Evolutionary conservation across 2,797 vertebrate species (phyloP).

Genomic region (Eremophila alpestris): DNA sequence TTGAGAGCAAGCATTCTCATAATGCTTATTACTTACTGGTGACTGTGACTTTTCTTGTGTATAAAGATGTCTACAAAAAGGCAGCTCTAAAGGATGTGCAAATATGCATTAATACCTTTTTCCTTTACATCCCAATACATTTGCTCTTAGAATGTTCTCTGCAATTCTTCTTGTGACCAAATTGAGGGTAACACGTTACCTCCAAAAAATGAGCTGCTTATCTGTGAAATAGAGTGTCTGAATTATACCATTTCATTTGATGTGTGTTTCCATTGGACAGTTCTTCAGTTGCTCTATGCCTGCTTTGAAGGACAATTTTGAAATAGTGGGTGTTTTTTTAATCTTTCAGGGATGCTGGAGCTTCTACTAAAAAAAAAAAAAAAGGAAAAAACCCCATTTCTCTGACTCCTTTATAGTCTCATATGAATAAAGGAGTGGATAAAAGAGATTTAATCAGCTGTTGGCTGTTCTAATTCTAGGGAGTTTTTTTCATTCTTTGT

Average conservation of each 20-base stretch:
- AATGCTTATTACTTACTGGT: background rate
- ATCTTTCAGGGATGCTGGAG: background rate
- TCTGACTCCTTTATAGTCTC: background rate
- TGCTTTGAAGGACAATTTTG: conserved; percentile 2
- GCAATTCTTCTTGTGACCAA: background rate
- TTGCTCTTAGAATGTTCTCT: background rate
- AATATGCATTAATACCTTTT: background rate
- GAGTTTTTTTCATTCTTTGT: background rate
- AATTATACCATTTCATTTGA: background rate
- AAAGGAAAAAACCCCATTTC: fast-evolving
- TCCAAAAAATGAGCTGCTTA: background rate
- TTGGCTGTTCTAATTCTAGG: background rate
- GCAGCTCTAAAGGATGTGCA: background rate
- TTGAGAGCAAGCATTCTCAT: background rate
- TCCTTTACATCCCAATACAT: background rate
- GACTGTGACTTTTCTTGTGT: background rate
- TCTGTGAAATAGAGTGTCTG: background rate
- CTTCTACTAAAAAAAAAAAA: background rate
- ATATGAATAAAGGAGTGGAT: background rate
- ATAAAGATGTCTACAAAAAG: background rate
- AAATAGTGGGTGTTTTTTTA: background rate
- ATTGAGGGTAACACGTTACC: background rate
- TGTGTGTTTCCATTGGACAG: background rate
- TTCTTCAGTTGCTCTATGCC: background rate
- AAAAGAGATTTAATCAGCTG: background rate